phyloP scores from a whole-genome alignment of 1,140 invertebrate species.

The Aricia agestis region DNA sequence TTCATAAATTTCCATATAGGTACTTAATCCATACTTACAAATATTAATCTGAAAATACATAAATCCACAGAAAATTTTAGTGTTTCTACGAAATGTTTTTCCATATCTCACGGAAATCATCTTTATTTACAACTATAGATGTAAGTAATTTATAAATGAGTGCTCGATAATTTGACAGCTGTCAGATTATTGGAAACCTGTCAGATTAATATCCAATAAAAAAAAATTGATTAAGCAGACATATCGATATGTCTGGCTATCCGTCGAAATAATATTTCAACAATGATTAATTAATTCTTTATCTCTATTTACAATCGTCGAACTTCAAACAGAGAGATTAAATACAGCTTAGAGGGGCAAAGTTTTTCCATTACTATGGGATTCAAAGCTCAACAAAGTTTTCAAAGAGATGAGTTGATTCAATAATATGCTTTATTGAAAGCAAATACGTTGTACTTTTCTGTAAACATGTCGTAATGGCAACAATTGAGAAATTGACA shows the following conservation, averaged over 20 bases:
- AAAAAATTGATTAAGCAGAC: background rate
- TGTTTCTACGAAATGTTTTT: no score
- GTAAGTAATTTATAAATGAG: background rate
- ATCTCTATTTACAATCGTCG: background rate
- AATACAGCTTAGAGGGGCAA: background rate
- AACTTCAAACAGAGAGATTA: slow-evolving; percentile 12
- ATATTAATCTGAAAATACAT: no score
- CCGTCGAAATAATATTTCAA: background rate
- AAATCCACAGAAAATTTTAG: no score
- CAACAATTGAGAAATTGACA: no score
- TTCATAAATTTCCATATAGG: no score
- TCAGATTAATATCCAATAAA: background rate
- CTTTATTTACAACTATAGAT: no score
- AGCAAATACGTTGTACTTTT: background rate
- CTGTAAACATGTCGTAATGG: background rate
- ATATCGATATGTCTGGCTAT: background rate
- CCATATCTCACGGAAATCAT: no score
- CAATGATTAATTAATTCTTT: no score
- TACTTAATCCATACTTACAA: no score
- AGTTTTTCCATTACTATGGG: slow-evolving; percentile 15
- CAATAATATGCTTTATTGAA: background rate
- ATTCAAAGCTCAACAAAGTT: background rate
- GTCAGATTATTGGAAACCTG: background rate
- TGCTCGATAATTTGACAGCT: background rate
- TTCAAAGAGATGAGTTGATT: background rate